phyloP scores from a whole-genome alignment of 2,797 vertebrate genomes.

The Gallinago stenura region DNA sequence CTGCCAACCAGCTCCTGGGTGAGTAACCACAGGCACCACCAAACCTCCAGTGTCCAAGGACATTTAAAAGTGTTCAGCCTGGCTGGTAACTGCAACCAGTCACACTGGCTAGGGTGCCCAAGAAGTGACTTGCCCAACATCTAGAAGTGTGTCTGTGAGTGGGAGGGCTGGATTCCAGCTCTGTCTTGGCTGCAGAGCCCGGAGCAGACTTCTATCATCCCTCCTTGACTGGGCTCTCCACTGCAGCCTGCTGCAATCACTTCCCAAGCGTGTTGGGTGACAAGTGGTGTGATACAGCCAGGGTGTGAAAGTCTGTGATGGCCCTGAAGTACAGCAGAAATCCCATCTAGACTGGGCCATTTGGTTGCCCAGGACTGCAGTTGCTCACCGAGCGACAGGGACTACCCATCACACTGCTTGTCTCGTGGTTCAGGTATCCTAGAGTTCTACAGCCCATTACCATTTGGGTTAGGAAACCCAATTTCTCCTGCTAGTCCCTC shows the following conservation, averaged over 20 bases:
- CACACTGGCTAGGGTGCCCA: neutral
- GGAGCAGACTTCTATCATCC: neutral
- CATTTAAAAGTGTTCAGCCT: rapidly evolving
- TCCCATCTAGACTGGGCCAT: neutral
- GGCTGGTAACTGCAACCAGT: neutral
- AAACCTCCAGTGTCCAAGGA: neutral
- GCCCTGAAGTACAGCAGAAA: neutral
- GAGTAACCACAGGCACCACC: conserved; percentile 39
- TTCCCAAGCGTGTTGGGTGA: rapidly evolving
- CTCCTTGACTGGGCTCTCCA: rapidly evolving
- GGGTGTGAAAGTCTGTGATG: neutral
- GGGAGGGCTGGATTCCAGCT: neutral
- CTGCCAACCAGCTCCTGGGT: conserved; percentile 98
- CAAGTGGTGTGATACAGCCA: neutral
- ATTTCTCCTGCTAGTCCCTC: neutral
- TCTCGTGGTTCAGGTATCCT: neutral
- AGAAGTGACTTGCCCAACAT: neutral
- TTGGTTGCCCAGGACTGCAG: neutral
- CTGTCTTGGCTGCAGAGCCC: neutral
- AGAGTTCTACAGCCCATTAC: neutral
- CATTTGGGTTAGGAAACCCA: neutral
- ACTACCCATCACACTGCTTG: neutral
- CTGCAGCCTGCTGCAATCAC: neutral
- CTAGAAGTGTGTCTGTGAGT: neutral
- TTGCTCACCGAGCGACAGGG: rapidly evolving